A percentile compares a stretch with the other conserved stretches of the same genome.
Conservation (phyloP, 2,797 vertebrate species). For the Malacoctenus gilli region DNA sequence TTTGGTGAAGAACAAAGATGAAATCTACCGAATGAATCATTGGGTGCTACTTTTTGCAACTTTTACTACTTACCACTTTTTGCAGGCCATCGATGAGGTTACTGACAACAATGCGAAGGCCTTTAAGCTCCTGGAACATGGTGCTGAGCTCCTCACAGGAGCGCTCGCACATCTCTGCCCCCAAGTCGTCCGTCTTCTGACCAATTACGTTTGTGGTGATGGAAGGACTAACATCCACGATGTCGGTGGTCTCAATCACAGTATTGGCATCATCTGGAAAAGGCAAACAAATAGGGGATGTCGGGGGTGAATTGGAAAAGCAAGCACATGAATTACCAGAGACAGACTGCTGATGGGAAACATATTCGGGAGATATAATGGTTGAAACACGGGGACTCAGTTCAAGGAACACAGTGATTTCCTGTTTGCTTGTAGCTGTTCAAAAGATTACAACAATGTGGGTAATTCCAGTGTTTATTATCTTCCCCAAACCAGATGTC, state of each 20-base stretch:
- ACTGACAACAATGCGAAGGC: constrained; percentile 89
- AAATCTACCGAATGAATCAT: no score
- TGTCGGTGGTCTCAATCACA: constrained; percentile 88
- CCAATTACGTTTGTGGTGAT: constrained; percentile 85
- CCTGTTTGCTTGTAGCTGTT: constrained; percentile 46
- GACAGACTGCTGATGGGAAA: constrained; percentile 44
- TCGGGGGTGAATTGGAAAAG: constrained; percentile 15
- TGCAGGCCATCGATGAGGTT: constrained; percentile 91
- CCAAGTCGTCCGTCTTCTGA: constrained; percentile 77
- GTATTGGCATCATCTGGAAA: constrained; percentile 86
- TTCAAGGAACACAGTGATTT: constrained; percentile 52
- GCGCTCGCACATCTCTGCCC: constrained; percentile 88
- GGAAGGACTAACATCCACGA: constrained; percentile 86
- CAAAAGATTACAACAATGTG: constrained; percentile 47
- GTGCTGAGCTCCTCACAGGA: constrained; percentile 93
- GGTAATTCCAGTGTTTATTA: constrained; percentile 63
- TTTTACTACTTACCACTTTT: constrained; percentile 87
- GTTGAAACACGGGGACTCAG: constrained; percentile 41
- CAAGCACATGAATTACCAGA: constrained; percentile 15
- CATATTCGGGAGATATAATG: constrained; percentile 35
- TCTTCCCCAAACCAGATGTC: constrained; percentile 67
- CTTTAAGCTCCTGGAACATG: constrained; percentile 93
- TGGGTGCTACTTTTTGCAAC: no score
- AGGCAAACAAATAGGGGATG: no score
- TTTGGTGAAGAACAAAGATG: no score